Base-by-base conservation (phyloP, 2,888 invertebrate species). In the Platypus cylindrus region DNA sequence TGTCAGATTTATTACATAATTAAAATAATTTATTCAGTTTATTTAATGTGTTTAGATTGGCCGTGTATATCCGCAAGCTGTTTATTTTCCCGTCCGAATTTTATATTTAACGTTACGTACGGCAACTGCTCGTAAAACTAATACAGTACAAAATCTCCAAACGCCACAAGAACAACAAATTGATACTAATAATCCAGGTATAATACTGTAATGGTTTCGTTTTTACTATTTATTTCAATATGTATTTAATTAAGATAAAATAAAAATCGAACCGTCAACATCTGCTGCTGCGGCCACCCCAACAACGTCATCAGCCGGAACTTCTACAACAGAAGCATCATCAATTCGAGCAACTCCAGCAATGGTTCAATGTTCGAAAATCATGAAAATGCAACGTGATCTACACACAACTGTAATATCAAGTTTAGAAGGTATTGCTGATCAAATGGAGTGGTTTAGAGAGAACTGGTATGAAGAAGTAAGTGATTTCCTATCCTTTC, bases 371-470 rank as follows among this genome's bases (percentile, higher is more conserved):
- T 94, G 94, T 60, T 89, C 90, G 20, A 84, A 89, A 60, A 91
- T 95, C 44, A 91, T 95, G 90, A 93, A 93, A 60, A 78, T 89
- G 65, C 91, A 93, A 64, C 68, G 91, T 31, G 94, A 94, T 60
- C 81, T 91, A 46, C 94, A 95, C 64, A 93, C 94, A 13, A 94
- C 94, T 2, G 84, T 94, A 45, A 68, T 94, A 17, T 84, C 87
- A 17, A 89, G 91, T 22, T 69, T 95, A 3, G 95, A 95, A 65
- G 93, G 93, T 24, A 86, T 89, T 48, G 87, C 89, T 1, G 87
- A 89, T 59, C 89, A 87, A 70, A 90, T 95, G 87, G 90, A 91
- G 42, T 94, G 91, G 90, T 93, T 95, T 70, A 73, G 94, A 37
- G 94, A 94, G 65, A 91, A 89, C 59, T 89, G 89, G 87, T 36